Evolutionary conservation across 2,113 vertebrate species (phyloP).

Genomic region (Chaetodon auriga): DNA sequence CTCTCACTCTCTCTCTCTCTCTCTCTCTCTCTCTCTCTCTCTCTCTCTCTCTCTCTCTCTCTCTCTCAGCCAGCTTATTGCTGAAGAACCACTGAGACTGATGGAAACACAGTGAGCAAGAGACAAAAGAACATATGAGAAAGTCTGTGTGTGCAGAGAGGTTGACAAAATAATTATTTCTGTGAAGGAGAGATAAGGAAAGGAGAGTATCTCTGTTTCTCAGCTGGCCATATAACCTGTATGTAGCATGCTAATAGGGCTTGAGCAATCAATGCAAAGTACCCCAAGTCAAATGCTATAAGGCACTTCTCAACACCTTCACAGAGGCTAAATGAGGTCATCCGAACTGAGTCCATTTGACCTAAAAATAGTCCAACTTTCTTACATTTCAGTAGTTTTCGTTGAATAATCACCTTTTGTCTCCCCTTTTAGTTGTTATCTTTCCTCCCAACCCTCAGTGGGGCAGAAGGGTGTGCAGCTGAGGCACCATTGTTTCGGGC

Average conservation of each 20-base stretch:
- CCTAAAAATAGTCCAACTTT: slow-evolving; percentile 13
- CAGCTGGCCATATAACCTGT: slow-evolving; percentile 3
- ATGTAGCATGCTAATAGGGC: slow-evolving; percentile 15
- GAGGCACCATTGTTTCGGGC: slow-evolving; percentile 2
- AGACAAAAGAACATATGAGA: slow-evolving; percentile 25
- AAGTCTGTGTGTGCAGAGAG: slow-evolving; percentile 2
- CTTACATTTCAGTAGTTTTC: slow-evolving; percentile 17
- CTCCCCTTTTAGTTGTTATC: background rate
- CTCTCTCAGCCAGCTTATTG: background rate
- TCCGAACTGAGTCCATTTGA: background rate
- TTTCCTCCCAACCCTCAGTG: background rate
- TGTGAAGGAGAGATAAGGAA: slow-evolving; percentile 35
- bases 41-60: background rate
- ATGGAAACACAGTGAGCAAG: background rate
- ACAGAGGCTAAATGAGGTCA: slow-evolving; percentile 8
- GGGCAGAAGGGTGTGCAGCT: slow-evolving; percentile 7
- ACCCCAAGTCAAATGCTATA: background rate
- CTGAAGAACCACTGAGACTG: slow-evolving; percentile 21
- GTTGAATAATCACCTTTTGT: background rate
- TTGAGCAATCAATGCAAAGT: slow-evolving; percentile 1
- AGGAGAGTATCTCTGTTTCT: slow-evolving; percentile 19
- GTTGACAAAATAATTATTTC: slow-evolving; percentile 20
- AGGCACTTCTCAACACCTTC: background rate
- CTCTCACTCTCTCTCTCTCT: too few relatives aligned
- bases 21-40: too few relatives aligned